Conservation (phyloP, 1,140 invertebrate genomes). For the Onthophagus taurus region DNA sequence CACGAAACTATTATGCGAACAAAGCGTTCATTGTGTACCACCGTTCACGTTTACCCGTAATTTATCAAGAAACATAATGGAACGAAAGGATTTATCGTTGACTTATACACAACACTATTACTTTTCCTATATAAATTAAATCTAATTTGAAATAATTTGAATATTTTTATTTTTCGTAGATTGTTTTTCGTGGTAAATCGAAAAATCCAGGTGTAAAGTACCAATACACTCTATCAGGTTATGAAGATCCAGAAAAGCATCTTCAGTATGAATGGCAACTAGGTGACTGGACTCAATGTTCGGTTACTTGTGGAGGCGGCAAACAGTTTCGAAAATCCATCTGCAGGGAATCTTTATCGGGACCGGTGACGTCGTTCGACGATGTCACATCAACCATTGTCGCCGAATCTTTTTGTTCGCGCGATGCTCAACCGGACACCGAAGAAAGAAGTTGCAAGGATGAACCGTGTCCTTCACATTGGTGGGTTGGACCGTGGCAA, state of each 20-base stretch:
- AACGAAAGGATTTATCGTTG: background rate
- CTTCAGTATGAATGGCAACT: constrained; percentile 63
- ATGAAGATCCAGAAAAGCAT: constrained; percentile 44
- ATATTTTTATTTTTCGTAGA: constrained; percentile 44
- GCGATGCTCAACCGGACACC: constrained; percentile 47
- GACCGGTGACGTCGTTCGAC: constrained; percentile 31
- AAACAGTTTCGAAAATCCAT: constrained; percentile 51
- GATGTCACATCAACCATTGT: constrained; percentile 41
- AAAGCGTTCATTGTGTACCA: constrained; percentile 7
- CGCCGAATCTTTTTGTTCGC: constrained; percentile 56
- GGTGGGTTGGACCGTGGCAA: constrained; percentile 77
- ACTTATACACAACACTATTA: background rate
- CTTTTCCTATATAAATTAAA: background rate
- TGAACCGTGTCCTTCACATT: constrained; percentile 63
- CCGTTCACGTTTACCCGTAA: constrained; percentile 1
- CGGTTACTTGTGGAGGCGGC: constrained; percentile 67
- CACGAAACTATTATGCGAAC: constrained; percentile 6
- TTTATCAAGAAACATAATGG: constrained; percentile 10
- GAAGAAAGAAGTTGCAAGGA: constrained; percentile 54
- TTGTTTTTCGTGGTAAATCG: constrained; percentile 66
- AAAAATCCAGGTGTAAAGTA: constrained; percentile 72
- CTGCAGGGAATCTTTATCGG: constrained; percentile 53
- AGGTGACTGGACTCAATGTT: constrained; percentile 70
- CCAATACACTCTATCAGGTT: constrained; percentile 71
- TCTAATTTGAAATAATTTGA: no score